Conservation (phyloP, 2,888 invertebrate species). For the Alloscopus bannaensis region DNA sequence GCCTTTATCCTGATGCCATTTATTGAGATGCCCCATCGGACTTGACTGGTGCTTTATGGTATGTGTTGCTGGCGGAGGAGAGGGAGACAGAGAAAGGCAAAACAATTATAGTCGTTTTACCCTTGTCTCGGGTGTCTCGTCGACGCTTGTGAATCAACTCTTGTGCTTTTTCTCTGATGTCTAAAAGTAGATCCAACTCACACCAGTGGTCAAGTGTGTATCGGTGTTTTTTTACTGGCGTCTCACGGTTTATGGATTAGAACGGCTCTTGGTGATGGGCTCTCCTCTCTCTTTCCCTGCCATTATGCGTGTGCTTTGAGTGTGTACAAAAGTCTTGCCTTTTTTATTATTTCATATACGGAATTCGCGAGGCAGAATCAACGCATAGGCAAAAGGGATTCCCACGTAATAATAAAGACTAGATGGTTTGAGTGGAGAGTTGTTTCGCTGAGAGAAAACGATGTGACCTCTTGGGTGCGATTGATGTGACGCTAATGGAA, state of each 20-base stretch:
- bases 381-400: no score
- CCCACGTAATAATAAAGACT: no score
- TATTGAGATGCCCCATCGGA: conserved; percentile 8
- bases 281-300: conserved; percentile 9
- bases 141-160: conserved; percentile 14
- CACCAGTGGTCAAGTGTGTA: conserved; percentile 56
- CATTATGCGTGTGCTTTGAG: neutral
- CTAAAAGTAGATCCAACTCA: conserved; percentile 11
- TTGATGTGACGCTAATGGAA: conserved; percentile 63
- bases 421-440: conserved; percentile 26
- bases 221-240: conserved; percentile 32
- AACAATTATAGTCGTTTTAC: conserved; percentile 45
- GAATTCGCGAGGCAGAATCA: no score
- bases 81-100: conserved; percentile 29
- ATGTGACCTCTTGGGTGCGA: conserved; percentile 62
- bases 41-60: neutral
- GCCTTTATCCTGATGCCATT: neutral
- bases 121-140: conserved; percentile 31
- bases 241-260: conserved; percentile 40
- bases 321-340: no score
- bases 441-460: conserved; percentile 29
- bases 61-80: conserved; percentile 1
- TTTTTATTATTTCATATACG: conserved; percentile 13
- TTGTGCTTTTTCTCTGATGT: neutral
- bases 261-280: conserved; percentile 17